phyloP scores from a whole-genome alignment of 2,888 invertebrate genomes.

The Thyatira batis region DNA sequence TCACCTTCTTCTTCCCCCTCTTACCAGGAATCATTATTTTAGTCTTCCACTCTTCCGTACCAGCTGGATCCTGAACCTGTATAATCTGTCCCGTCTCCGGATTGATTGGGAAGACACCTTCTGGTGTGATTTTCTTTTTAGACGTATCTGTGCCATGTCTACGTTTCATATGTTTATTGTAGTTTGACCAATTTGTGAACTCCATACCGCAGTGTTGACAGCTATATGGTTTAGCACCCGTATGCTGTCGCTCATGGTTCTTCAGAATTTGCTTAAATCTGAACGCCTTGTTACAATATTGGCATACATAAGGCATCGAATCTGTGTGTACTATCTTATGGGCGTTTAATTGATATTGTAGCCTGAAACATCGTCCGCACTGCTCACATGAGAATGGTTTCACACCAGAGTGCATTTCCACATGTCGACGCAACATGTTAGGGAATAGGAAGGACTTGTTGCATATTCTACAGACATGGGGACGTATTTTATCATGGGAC shows the following conservation, averaged over 20 bases:
- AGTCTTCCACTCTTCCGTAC: conserved; percentile 71
- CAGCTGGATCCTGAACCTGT: conserved; percentile 54
- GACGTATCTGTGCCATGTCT: conserved; percentile 83
- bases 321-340: conserved; percentile 90
- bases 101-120: conserved; percentile 72
- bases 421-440: conserved; percentile 70
- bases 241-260: conserved; percentile 88
- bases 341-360: conserved; percentile 87
- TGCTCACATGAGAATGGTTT: conserved; percentile 73
- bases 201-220: conserved; percentile 87
- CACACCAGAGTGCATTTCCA: conserved; percentile 70
- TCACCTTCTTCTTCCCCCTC: conserved; percentile 61
- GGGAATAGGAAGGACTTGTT: conserved; percentile 70
- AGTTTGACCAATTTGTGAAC: conserved; percentile 92
- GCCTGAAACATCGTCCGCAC: conserved; percentile 76
- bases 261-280: conserved; percentile 88
- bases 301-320: conserved; percentile 89
- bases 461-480: conserved; percentile 70
- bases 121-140: conserved; percentile 80
- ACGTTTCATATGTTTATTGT: conserved; percentile 91
- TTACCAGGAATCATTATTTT: conserved; percentile 72
- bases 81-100: conserved; percentile 71
- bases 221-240: conserved; percentile 87
- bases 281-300: conserved; percentile 88
- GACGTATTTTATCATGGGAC: conserved; percentile 67